Evolutionary conservation across 2,888 invertebrate genomes (phyloP), one percentile per base, ranked within the genome.

Genomic region (Dolichomitus sp.): DNA sequence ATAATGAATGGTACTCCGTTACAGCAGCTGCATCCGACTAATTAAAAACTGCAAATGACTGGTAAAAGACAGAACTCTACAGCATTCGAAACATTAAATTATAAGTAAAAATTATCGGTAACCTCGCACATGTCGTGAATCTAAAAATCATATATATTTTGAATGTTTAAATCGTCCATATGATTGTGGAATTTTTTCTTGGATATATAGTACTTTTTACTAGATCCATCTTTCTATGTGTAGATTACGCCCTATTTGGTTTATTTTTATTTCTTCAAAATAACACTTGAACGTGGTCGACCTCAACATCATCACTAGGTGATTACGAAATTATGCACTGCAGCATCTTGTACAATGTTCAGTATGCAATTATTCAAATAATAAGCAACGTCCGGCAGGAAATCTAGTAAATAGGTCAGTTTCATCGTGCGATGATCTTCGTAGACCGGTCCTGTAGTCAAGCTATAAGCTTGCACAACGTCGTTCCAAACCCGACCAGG

Each of bases 401-500:
- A n/a, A 5, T 23, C 19, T 23, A 69, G 37, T n/a, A 9, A 42
- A 69, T 23, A n/a, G 37, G 52, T 54, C 23, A 42, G 11, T 42
- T 69, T 42, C 27, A 63, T 11, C 5, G 17, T 27, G 3, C 48
- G 48, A 17, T 48, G 45, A 19, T 19, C 23, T 1, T 1, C 17
- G 63, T 2, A n/a, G 6, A 54, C n/a, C 19, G 37, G 2, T 59
- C 7, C 14, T 50, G 27, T 3, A 52, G 40, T 48, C 23, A 52
- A 27, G 19, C 40, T 65, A 63, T 11, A 68, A 37, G 40, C 63
- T 70, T 45, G 30, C 11, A 6, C 57, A 76, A 70, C 37, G 30
- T 11, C 76, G 69, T 63, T 48, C 40, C 52, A 40, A 45, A 75
- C 59, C 40, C 61, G 61, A 48, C 66, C 83, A 63, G 66, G 23